Percentiles rank a stretch among this genome's conserved stretches.
Conservation (phyloP, 2,888 invertebrate genomes). For the Tortrix viridana region DNA sequence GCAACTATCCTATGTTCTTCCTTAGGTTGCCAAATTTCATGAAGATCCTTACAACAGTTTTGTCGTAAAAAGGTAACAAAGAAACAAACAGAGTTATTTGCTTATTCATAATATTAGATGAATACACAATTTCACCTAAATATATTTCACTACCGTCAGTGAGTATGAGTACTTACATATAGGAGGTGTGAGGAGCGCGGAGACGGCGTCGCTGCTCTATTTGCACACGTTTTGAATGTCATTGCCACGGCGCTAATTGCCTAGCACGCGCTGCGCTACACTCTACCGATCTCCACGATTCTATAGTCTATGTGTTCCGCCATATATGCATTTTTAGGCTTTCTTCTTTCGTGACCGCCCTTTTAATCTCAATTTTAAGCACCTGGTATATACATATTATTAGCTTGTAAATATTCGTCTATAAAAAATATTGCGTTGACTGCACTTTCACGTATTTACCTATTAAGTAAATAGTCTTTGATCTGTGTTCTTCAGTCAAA, state of each 20-base stretch:
- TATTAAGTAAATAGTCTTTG: too few relatives aligned
- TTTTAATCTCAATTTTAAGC: slow-evolving; percentile 52
- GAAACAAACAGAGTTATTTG: too few relatives aligned
- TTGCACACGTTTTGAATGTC: slow-evolving; percentile 80
- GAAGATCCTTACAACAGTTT: too few relatives aligned
- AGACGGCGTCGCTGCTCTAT: slow-evolving; percentile 57
- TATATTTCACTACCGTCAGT: background rate
- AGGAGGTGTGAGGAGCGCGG: slow-evolving; percentile 39
- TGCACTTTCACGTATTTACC: too few relatives aligned
- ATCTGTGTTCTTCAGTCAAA: too few relatives aligned
- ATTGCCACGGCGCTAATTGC: slow-evolving; percentile 79
- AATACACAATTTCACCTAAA: too few relatives aligned
- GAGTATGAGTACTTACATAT: slow-evolving; percentile 25
- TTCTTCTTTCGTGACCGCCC: slow-evolving; percentile 40
- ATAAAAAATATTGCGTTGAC: too few relatives aligned
- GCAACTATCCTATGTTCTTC: too few relatives aligned
- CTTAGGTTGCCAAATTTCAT: too few relatives aligned
- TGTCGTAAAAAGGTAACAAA: too few relatives aligned
- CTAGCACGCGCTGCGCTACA: slow-evolving; percentile 40
- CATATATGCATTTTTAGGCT: slow-evolving; percentile 53
- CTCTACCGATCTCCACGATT: slow-evolving; percentile 48
- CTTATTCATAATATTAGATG: too few relatives aligned
- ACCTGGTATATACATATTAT: slow-evolving; percentile 2
- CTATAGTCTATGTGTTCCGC: slow-evolving; percentile 18
- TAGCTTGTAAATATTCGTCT: background rate